These are phyloP conservation scores for Megathymus violae DNA, from an alignment of 1,140 invertebrate species.

Conservation along the genomic window DNA sequence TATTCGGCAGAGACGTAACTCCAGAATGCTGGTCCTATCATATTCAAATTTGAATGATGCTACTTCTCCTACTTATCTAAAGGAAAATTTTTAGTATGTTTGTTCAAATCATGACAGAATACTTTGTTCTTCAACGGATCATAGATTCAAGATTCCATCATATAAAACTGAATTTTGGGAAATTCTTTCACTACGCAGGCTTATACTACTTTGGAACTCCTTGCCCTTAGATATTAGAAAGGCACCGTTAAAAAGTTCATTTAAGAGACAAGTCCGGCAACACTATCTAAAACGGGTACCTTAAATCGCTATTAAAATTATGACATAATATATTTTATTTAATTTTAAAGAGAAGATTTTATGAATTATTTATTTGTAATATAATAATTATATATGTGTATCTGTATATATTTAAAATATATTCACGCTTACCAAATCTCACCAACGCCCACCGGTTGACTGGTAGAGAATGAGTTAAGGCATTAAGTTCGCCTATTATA, in stretches of 20 bases:
- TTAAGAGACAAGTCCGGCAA: neutral
- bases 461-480: no score
- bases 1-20: constrained; percentile 8
- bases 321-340: no score
- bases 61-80: constrained; percentile 11
- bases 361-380: no score
- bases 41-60: constrained; percentile 10
- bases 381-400: no score
- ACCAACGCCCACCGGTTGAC: no score
- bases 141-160: neutral
- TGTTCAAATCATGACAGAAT: neutral
- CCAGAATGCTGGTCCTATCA: neutral
- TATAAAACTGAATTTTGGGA: neutral
- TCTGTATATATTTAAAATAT: no score
- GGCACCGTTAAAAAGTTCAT: neutral
- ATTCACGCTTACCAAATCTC: no score
- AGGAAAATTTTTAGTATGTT: constrained; percentile 8
- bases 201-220: constrained; percentile 14
- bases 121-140: neutral
- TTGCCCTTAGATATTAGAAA: neutral
- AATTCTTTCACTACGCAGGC: constrained; percentile 8
- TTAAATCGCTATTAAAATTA: no score
- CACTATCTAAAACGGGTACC: neutral
- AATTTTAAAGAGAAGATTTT: no score
- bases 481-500: no score